Conservation (phyloP, 2,797 vertebrate genomes). For the Thalassophryne amazonica region DNA sequence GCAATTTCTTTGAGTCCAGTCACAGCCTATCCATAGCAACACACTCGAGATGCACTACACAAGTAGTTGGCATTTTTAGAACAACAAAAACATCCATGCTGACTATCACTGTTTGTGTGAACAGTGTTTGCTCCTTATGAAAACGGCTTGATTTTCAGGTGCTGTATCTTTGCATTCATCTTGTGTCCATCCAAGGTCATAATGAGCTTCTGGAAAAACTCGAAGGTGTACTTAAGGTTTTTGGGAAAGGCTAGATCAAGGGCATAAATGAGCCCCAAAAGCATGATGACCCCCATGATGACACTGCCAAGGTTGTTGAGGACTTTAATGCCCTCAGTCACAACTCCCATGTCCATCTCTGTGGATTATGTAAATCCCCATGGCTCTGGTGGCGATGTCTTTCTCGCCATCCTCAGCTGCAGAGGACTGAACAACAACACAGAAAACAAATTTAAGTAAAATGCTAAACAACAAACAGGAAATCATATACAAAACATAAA, state of each 20-base stretch:
- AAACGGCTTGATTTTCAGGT: conserved; percentile 24
- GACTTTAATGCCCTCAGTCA: conserved; percentile 14
- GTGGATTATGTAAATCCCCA: too few relatives aligned
- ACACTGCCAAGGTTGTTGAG: conserved; percentile 1
- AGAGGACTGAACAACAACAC: too few relatives aligned
- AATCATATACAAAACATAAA: too few relatives aligned
- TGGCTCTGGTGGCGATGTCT: too few relatives aligned
- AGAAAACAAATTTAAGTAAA: too few relatives aligned
- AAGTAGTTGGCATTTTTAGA: too few relatives aligned
- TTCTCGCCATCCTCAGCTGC: too few relatives aligned
- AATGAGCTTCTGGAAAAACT: conserved; percentile 5
- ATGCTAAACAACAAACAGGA: too few relatives aligned
- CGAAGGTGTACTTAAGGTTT: conserved; percentile 9
- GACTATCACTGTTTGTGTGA: too few relatives aligned
- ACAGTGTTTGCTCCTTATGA: neutral
- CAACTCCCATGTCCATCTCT: too few relatives aligned
- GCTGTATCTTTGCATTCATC: conserved; percentile 20
- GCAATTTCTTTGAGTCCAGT: neutral
- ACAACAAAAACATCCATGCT: neutral
- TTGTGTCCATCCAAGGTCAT: conserved; percentile 26
- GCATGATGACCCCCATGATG: conserved; percentile 13
- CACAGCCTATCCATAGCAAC: neutral
- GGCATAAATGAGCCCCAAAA: too few relatives aligned
- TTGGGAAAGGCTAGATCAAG: conserved; percentile 8
- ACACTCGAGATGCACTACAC: neutral